phyloP scores from a whole-genome alignment of 2,888 invertebrate species.

The Ischnus inquisitorius region DNA sequence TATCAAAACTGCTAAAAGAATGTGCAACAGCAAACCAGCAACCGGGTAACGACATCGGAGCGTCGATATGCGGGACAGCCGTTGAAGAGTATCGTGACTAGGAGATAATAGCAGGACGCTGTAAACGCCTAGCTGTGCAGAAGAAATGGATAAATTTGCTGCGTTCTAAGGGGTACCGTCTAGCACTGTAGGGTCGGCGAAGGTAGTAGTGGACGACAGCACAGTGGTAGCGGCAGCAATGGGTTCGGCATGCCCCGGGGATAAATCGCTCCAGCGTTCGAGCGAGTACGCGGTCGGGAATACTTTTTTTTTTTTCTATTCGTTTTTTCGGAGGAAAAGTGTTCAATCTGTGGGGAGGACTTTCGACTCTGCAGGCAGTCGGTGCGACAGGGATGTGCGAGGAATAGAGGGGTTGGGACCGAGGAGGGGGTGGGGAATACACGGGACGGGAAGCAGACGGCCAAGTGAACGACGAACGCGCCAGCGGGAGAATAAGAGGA shows the following conservation, averaged over 20 bases:
- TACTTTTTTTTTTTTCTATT: constrained; percentile 58
- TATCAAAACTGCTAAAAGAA: too few species aligned
- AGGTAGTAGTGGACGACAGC: constrained; percentile 44
- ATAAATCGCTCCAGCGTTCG: constrained; percentile 65
- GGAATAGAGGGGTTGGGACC: constrained; percentile 21
- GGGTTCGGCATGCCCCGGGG: constrained; percentile 69
- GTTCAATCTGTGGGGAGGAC: constrained; percentile 78
- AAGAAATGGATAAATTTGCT: constrained; percentile 49
- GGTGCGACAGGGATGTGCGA: constrained; percentile 31
- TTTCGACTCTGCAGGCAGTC: constrained; percentile 63
- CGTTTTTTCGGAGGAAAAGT: constrained; percentile 70
- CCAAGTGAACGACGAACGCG: constrained; percentile 68
- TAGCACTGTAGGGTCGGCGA: constrained; percentile 1
- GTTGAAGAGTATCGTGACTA: constrained; percentile 21
- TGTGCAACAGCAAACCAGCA: too few species aligned
- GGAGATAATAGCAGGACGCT: constrained; percentile 16
- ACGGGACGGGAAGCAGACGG: constrained; percentile 63
- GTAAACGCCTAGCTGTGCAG: constrained; percentile 49
- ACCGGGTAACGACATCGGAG: too few species aligned
- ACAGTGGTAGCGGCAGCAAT: constrained; percentile 56
- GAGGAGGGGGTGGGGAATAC: constrained; percentile 22
- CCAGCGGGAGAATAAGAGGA: constrained; percentile 78
- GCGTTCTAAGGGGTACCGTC: constrained; percentile 51
- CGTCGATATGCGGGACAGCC: too few species aligned
- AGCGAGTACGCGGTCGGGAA: constrained; percentile 58